These are phyloP conservation scores for Dichetophora obliterata DNA, from an alignment of 2,888 invertebrate genomes.

Conservation along the genomic window DNA sequence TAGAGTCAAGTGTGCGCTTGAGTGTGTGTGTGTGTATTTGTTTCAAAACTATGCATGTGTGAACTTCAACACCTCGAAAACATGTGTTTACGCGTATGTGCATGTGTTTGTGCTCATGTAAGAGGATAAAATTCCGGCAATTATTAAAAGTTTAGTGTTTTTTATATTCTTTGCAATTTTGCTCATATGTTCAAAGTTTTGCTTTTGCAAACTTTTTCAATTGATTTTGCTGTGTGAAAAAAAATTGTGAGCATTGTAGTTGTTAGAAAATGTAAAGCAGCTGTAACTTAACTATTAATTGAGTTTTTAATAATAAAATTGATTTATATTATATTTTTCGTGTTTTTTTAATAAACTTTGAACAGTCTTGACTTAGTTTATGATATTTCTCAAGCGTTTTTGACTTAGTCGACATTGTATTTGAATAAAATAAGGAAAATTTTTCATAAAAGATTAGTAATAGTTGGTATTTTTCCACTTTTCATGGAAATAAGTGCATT, in stretches of 20 bases:
- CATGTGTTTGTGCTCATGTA: neutral
- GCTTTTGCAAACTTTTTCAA: neutral
- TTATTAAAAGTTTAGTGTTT: neutral
- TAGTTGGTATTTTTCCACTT: too few relatives aligned
- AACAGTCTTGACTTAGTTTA: too few relatives aligned
- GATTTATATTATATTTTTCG: too few relatives aligned
- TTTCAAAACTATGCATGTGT: neutral
- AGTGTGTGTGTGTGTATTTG: neutral
- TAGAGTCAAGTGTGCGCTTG: neutral
- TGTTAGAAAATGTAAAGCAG: too few relatives aligned
- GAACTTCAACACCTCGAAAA: slow-evolving; percentile 4
- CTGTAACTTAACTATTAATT: too few relatives aligned
- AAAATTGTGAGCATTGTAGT: neutral
- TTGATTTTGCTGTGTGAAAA: neutral
- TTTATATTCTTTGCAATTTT: neutral
- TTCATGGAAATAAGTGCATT: too few relatives aligned
- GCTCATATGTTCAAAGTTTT: neutral
- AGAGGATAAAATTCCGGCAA: neutral
- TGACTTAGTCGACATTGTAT: too few relatives aligned
- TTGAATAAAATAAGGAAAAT: too few relatives aligned
- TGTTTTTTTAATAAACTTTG: too few relatives aligned
- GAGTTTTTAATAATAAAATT: too few relatives aligned
- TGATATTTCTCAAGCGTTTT: too few relatives aligned
- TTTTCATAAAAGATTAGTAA: too few relatives aligned
- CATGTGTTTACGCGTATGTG: neutral